phyloP scores from a whole-genome alignment of 1,140 invertebrate species.

The Euwallacea fornicatus region DNA sequence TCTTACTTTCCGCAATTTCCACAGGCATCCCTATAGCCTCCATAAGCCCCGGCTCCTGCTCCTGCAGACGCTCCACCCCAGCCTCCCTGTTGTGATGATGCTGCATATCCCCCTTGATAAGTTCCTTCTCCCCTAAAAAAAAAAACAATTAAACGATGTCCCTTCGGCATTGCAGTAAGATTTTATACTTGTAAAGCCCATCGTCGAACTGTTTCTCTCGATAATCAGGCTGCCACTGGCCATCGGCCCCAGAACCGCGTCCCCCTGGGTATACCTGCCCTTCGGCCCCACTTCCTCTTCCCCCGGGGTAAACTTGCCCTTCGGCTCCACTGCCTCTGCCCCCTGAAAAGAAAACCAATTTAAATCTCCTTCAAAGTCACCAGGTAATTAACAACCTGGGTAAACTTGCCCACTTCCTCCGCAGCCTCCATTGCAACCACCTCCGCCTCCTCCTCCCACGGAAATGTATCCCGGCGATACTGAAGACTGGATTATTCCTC shows the following conservation, averaged over 20 bases:
- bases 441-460: constrained; percentile 10
- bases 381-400: constrained; percentile 5
- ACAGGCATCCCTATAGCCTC: background rate
- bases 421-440: constrained; percentile 25
- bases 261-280: constrained; percentile 31
- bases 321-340: constrained; percentile 23
- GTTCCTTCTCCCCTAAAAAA: constrained; percentile 18
- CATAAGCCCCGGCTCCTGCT: constrained; percentile 8
- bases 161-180: background rate
- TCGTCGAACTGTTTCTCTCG: constrained; percentile 34
- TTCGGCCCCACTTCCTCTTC: constrained; percentile 16
- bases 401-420: constrained; percentile 27
- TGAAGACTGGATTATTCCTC: constrained; percentile 37
- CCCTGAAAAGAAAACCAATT: constrained; percentile 2
- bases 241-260: constrained; percentile 22
- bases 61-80: constrained; percentile 8
- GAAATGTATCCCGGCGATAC: constrained; percentile 41
- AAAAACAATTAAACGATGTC: background rate
- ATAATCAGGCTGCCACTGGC: constrained; percentile 34
- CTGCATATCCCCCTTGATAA: constrained; percentile 12
- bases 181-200: constrained; percentile 22
- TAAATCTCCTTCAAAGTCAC: background rate
- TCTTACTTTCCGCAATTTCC: background rate
- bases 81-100: background rate
- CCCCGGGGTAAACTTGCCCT: constrained; percentile 25